Evolutionary conservation across 2,888 invertebrate species (phyloP).

Genomic region (Bruchidius siliquastri): DNA sequence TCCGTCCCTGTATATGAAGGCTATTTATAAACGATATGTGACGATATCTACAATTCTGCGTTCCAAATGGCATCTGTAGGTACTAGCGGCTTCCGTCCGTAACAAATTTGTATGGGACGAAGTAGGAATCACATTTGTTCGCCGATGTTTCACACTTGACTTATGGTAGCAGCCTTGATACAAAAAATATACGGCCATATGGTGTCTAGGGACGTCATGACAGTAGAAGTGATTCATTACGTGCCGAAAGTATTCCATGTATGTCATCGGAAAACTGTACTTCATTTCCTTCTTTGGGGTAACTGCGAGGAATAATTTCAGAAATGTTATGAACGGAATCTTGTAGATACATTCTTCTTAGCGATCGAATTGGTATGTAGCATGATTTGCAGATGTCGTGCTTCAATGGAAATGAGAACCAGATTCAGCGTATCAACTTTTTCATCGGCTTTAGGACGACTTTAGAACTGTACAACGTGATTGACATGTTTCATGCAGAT

Average conservation of each 20-base stretch:
- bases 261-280: not conserved
- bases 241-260: not conserved
- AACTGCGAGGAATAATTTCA: not conserved
- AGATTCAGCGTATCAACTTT: too few species aligned
- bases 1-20: too few species aligned
- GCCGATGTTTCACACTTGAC: not conserved
- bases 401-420: not conserved
- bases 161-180: not conserved
- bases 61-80: not conserved
- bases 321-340: not conserved
- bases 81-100: not conserved
- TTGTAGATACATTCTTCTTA: not conserved
- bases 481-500: too few species aligned
- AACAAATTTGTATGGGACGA: not conserved
- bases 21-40: not conserved
- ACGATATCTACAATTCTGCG: not conserved
- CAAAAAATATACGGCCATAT: not conserved
- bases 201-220: not conserved
- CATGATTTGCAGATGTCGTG: not conserved
- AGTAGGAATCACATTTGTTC: not conserved
- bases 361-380: not conserved
- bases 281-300: not conserved
- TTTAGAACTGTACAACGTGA: too few species aligned
- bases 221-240: not conserved
- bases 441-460: too few species aligned